A percentile compares a stretch with the other conserved stretches of the same genome.
Evolutionary conservation across 2,888 invertebrate genomes (phyloP).

Genomic region (Apodemia hepburni): DNA sequence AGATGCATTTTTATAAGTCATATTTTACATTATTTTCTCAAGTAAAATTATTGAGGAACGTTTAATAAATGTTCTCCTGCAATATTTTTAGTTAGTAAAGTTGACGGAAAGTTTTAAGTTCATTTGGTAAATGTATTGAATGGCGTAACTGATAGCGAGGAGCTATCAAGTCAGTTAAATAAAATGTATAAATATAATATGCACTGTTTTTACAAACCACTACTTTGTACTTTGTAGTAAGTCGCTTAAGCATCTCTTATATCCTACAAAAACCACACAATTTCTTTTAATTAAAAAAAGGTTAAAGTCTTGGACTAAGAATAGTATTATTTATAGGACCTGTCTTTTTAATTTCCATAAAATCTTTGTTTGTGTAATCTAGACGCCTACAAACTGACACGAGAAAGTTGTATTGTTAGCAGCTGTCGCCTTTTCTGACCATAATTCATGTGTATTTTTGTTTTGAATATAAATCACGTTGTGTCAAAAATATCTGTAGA

Average conservation of each 20-base stretch:
- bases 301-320: background rate
- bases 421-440: slow-evolving; percentile 48
- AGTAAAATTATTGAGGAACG: too few relatives aligned
- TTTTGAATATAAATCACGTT: slow-evolving; percentile 55
- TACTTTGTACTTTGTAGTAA: too few relatives aligned
- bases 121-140: too few relatives aligned
- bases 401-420: slow-evolving; percentile 61
- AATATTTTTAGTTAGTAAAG: too few relatives aligned
- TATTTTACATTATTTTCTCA: background rate
- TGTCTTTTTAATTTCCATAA: slow-evolving; percentile 25
- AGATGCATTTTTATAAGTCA: background rate
- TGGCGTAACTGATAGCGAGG: too few relatives aligned
- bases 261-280: too few relatives aligned
- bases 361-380: slow-evolving; percentile 30
- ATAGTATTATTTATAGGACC: slow-evolving; percentile 14
- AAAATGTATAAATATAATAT: too few relatives aligned
- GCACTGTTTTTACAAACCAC: too few relatives aligned
- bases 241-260: too few relatives aligned
- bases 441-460: slow-evolving; percentile 62
- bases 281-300: slow-evolving; percentile 15
- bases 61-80: too few relatives aligned
- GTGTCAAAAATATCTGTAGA: slow-evolving; percentile 40
- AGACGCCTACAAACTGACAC: slow-evolving; percentile 40
- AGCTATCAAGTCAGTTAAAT: too few relatives aligned
- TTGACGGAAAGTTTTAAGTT: too few relatives aligned